These are phyloP conservation scores for Sceloporus undulatus DNA, from an alignment of 2,113 vertebrate genomes.

Conservation along the genomic window DNA sequence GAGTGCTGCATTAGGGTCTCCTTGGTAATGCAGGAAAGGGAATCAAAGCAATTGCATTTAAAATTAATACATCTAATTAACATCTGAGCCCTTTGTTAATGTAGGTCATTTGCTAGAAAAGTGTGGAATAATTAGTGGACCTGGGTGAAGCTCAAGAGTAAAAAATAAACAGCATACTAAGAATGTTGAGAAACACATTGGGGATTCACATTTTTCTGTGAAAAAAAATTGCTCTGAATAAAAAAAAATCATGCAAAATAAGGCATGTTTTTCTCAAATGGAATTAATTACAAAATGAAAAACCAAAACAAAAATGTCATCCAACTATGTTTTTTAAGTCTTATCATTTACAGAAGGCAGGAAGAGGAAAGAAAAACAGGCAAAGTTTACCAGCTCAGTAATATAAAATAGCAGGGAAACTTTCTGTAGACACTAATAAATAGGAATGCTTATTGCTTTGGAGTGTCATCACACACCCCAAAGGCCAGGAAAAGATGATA, in stretches of 20 bases:
- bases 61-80: conserved; percentile 35
- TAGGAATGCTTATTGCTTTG: background rate
- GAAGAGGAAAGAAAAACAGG: background rate
- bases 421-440: too few species aligned
- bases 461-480: background rate
- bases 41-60: conserved; percentile 44
- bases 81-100: conserved; percentile 22
- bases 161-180: conserved; percentile 30
- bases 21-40: conserved; percentile 24
- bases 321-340: background rate
- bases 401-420: background rate
- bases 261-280: background rate
- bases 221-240: conserved; percentile 18
- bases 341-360: background rate
- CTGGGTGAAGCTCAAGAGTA: conserved; percentile 21
- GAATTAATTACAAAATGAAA: background rate
- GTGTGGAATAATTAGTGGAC: conserved; percentile 34
- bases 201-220: background rate
- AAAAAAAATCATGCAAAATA: background rate
- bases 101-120: conserved; percentile 43
- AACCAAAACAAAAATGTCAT: background rate
- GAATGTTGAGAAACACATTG: background rate
- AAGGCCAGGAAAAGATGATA: background rate
- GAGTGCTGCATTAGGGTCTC: background rate
- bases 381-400: background rate